phyloP scores from a whole-genome alignment of 2,113 vertebrate species.

The Sprattus sprattus region DNA sequence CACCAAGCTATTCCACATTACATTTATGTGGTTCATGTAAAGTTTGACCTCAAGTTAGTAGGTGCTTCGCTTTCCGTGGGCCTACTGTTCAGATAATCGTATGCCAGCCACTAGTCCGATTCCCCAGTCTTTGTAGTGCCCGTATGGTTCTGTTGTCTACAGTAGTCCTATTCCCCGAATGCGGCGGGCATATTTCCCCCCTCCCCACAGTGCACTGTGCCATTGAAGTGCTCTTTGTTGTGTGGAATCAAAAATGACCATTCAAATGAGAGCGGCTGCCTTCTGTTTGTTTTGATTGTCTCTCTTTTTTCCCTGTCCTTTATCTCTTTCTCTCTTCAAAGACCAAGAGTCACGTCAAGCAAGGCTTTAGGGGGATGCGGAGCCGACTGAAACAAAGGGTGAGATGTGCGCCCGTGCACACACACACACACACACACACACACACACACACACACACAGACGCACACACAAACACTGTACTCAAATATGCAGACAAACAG shows the following conservation, averaged over 20 bases:
- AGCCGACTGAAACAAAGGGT: slow-evolving; percentile 91
- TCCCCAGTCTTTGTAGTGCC: background rate
- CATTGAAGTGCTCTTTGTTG: background rate
- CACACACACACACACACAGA: slow-evolving; percentile 35
- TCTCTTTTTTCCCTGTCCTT: background rate
- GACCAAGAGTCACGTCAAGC: slow-evolving; percentile 92
- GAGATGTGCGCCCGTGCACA: slow-evolving; percentile 51
- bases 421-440: slow-evolving; percentile 36
- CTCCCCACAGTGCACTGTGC: background rate
- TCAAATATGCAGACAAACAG: background rate
- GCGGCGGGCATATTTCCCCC: background rate
- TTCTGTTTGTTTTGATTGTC: background rate
- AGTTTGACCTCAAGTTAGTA: background rate
- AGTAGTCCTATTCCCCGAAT: background rate
- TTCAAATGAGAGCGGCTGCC: background rate
- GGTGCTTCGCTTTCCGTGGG: background rate
- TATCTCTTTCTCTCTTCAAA: slow-evolving; percentile 52
- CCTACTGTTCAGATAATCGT: background rate
- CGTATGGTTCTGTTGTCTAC: background rate
- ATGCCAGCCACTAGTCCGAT: background rate
- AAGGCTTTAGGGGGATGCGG: slow-evolving; percentile 90
- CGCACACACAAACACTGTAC: slow-evolving; percentile 28
- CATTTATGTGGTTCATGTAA: background rate
- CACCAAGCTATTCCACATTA: background rate
- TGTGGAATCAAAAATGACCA: slow-evolving; percentile 71